Evolutionary conservation across 2,797 vertebrate genomes (phyloP), one percentile per base, ranked within the genome.

Genomic region (Spondyliosoma cantharus): DNA sequence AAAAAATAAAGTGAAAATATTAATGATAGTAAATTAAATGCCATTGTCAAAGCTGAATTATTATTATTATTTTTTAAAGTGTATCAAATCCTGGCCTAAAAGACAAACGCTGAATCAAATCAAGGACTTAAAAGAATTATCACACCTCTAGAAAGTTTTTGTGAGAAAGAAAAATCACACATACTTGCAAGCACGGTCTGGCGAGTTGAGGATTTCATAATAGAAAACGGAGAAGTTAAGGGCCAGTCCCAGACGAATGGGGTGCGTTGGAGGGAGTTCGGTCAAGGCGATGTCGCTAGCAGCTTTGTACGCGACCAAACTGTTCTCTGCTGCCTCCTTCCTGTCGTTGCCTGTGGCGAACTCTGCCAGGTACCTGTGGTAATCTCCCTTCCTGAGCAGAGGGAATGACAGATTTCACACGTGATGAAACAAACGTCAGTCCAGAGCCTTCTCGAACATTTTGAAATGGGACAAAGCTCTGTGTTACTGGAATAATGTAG

Each of bases 171-270:
- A 4, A 0, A 8, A 12, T n/a, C 1, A 19, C 14, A 49, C 94
- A 46, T 57, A 99, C 98, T 96, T 97, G 96, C 97, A 99, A 78
- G 97, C 97, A 56, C 97, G 96, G 94, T 99, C 97, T 53, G 97
- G 98, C 84, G 97, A 98, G 95, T 99, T 99, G 94, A 98, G 97
- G 94, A 99, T 99, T 96, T 99, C 97, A 87, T 98, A 99, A 94
- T 99, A 99, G 95, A 99, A 99, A 95, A 99, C 97, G 0, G 97
- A 99, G 90, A 99, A 98, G 94, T 99, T 99, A 85, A 99, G 97
- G 72, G 97, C 97, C 87, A 99, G 95, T 86, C 97, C 97, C 89
- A 99, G 95, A 68, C 97, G 97, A 76, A 99, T 98, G 46, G 97
- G 97, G 92, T 99, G 97, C 62, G 97, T 99, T 82, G 98, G 96